A percentile compares a stretch with the other conserved stretches of the same genome.
These are phyloP conservation scores for Drosophila suzukii DNA, from an alignment of 1,140 invertebrate genomes.

Conservation along the genomic window DNA sequence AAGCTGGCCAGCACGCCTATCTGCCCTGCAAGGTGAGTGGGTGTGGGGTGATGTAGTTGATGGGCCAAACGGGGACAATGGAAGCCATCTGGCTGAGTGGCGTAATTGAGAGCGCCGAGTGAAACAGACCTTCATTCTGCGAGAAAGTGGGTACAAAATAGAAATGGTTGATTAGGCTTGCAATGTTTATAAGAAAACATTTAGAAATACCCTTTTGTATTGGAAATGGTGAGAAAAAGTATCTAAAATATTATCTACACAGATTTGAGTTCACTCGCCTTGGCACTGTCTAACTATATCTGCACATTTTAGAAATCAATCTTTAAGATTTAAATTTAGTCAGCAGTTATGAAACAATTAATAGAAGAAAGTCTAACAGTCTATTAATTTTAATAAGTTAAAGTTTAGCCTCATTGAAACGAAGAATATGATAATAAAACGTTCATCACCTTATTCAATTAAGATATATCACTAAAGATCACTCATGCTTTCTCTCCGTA, in stretches of 20 bases:
- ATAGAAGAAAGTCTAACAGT: too few species aligned
- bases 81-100: constrained; percentile 25
- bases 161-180: not conserved
- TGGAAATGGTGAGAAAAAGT: too few species aligned
- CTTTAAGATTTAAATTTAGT: too few species aligned
- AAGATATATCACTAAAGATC: not conserved
- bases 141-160: not conserved
- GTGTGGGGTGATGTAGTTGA: too few species aligned
- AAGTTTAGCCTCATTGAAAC: not conserved
- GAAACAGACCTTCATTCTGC: not conserved
- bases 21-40: constrained; percentile 91
- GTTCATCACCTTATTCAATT: not conserved
- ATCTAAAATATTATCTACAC: too few species aligned
- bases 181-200: too few species aligned
- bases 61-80: constrained; percentile 8
- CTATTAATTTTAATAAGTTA: not conserved
- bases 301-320: too few species aligned
- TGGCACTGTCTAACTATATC: too few species aligned
- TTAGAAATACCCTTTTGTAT: too few species aligned
- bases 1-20: constrained; percentile 93
- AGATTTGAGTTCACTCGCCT: too few species aligned
- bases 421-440: not conserved
- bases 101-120: constrained; percentile 51
- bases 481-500: constrained; percentile 1
- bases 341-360: too few species aligned